These are phyloP conservation scores for Notospermus geniculatus DNA, from an alignment of 1,140 invertebrate species.

Conservation along the genomic window DNA sequence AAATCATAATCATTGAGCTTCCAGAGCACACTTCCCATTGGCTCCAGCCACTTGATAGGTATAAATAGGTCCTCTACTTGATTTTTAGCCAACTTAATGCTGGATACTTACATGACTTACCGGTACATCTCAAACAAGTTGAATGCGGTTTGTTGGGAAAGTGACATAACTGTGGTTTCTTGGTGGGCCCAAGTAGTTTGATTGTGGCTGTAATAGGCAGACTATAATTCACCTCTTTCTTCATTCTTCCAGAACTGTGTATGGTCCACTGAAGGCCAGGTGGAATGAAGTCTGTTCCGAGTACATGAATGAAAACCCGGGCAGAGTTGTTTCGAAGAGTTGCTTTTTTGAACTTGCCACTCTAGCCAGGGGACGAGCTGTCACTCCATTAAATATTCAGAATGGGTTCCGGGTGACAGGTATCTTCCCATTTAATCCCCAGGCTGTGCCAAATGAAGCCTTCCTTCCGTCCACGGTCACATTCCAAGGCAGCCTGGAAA, in stretches of 20 bases:
- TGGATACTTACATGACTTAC: too few species aligned
- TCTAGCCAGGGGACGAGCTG: not conserved
- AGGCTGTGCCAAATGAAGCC: slow-evolving; percentile 1
- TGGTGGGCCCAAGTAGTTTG: too few species aligned
- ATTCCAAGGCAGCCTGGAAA: not conserved
- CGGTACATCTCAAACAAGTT: too few species aligned
- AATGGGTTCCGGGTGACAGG: slow-evolving; percentile 1
- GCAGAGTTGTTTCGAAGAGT: not conserved
- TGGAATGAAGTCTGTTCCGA: not conserved
- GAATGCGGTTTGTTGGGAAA: too few species aligned
- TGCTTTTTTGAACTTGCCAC: not conserved
- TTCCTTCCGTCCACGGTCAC: slow-evolving; percentile 4
- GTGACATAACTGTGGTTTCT: too few species aligned
- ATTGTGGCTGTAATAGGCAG: too few species aligned
- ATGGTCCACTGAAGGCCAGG: not conserved
- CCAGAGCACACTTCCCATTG: slow-evolving; percentile 34
- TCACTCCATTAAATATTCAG: not conserved
- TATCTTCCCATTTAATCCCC: slow-evolving; percentile 3
- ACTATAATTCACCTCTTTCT: too few species aligned
- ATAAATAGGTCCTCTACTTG: not conserved
- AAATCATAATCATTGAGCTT: slow-evolving; percentile 26
- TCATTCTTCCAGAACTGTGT: not conserved
- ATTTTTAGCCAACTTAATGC: not conserved
- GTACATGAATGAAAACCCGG: slow-evolving; percentile 1
- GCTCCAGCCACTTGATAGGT: slow-evolving; percentile 29